Percentiles rank a stretch among this genome's conserved stretches.
phyloP scores from a whole-genome alignment of 1,140 invertebrate species.

The Panagrolaimus sp. region DNA sequence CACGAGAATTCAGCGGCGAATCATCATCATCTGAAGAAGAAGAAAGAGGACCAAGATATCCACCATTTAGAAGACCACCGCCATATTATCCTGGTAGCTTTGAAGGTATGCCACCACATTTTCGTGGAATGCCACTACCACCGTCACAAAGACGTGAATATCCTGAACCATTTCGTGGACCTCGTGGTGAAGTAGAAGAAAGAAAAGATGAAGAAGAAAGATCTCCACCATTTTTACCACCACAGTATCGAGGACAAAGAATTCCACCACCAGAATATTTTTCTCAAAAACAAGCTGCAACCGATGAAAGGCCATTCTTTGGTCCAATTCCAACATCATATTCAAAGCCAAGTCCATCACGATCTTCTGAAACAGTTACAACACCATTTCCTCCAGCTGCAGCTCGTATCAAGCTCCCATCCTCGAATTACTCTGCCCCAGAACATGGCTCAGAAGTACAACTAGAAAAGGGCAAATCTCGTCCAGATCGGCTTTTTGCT shows the following conservation, averaged over 20 bases:
- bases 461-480: not conserved
- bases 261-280: not conserved
- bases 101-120: too few species aligned
- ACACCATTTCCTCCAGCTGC: not conserved
- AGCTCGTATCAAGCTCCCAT: not conserved
- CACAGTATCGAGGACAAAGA: not conserved
- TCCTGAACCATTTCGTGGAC: not conserved
- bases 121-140: too few species aligned
- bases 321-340: too few species aligned
- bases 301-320: too few species aligned
- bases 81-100: too few species aligned
- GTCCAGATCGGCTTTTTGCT: constrained; percentile 10
- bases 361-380: too few species aligned
- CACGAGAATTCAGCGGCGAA: too few species aligned
- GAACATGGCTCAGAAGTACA: not conserved
- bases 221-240: not conserved
- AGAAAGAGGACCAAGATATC: too few species aligned
- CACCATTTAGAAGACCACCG: too few species aligned
- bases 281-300: too few species aligned
- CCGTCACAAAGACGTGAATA: not conserved
- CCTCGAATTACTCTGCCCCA: not conserved
- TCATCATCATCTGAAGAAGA: too few species aligned
- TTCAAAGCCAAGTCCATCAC: too few species aligned
- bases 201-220: not conserved
- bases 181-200: not conserved